These are phyloP conservation scores for Anniella stebbinsi DNA, from an alignment of 2,797 vertebrate genomes.

Conservation along the genomic window DNA sequence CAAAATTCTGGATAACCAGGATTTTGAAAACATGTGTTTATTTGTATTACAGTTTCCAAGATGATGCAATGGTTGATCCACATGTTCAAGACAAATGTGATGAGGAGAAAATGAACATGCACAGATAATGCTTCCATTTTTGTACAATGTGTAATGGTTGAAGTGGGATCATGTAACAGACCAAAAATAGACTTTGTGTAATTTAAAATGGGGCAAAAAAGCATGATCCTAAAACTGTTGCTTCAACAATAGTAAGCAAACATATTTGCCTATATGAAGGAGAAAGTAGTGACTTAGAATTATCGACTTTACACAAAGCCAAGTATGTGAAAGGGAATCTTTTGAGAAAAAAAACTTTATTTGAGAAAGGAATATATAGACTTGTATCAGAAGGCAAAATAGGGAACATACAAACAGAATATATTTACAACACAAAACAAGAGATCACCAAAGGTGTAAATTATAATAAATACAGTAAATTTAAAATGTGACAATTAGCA, in stretches of 20 bases:
- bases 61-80: constrained; percentile 59
- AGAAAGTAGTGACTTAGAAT: constrained; percentile 67
- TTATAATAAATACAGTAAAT: constrained; percentile 92
- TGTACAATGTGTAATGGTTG: constrained; percentile 66
- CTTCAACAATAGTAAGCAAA: constrained; percentile 68
- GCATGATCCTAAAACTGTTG: constrained; percentile 66
- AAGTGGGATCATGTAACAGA: constrained; percentile 67
- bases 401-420: constrained; percentile 92
- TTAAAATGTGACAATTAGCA: constrained; percentile 84
- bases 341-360: constrained; percentile 93
- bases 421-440: constrained; percentile 93
- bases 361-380: constrained; percentile 86
- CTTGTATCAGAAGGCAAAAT: constrained; percentile 95
- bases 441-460: constrained; percentile 84
- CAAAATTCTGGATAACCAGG: constrained; percentile 30
- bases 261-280: constrained; percentile 72
- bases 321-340: constrained; percentile 83
- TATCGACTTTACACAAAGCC: constrained; percentile 84
- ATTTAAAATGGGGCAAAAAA: constrained; percentile 72
- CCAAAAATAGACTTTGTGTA: constrained; percentile 75
- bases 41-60: constrained; percentile 33
- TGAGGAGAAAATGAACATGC: constrained; percentile 71
- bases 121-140: constrained; percentile 57
- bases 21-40: constrained; percentile 27
- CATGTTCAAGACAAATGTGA: constrained; percentile 64